phyloP scores from a whole-genome alignment of 1,140 invertebrate genomes.

The Drosophila melanica region DNA sequence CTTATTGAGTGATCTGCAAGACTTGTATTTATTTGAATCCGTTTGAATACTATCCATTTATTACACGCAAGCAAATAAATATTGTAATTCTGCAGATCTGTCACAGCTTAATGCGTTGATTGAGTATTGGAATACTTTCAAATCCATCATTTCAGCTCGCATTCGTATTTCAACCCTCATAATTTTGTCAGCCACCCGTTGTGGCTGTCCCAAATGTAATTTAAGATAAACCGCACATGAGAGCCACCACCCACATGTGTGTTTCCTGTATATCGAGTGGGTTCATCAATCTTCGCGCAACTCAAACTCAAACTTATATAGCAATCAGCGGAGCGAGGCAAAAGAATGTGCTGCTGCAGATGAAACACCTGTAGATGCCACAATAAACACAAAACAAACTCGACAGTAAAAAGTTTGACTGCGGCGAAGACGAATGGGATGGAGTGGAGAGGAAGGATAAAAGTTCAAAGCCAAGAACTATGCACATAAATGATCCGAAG shows the following conservation, averaged over 20 bases:
- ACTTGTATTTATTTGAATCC: neutral
- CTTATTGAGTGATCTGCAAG: neutral
- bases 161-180: constrained; percentile 34
- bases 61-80: constrained; percentile 11
- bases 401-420: constrained; percentile 26
- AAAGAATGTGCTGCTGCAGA: constrained; percentile 13
- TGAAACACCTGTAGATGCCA: constrained; percentile 71
- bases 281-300: constrained; percentile 68
- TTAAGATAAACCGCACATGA: constrained; percentile 26
- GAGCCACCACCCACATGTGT: constrained; percentile 12
- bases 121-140: constrained; percentile 34
- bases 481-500: constrained; percentile 75
- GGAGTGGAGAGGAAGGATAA: constrained; percentile 9
- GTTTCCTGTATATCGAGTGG: constrained; percentile 23
- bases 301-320: constrained; percentile 25
- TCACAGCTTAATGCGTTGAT: constrained; percentile 52
- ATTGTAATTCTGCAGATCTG: constrained; percentile 18
- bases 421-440: neutral
- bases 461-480: constrained; percentile 73
- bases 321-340: constrained; percentile 40
- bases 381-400: constrained; percentile 38
- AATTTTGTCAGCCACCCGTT: constrained; percentile 1
- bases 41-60: neutral
- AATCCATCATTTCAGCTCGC: constrained; percentile 43
- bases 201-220: constrained; percentile 46